Percentiles rank a stretch among this genome's conserved stretches.
Evolutionary conservation across 2,888 invertebrate species (phyloP).

Genomic region (Spodoptera exigua): DNA sequence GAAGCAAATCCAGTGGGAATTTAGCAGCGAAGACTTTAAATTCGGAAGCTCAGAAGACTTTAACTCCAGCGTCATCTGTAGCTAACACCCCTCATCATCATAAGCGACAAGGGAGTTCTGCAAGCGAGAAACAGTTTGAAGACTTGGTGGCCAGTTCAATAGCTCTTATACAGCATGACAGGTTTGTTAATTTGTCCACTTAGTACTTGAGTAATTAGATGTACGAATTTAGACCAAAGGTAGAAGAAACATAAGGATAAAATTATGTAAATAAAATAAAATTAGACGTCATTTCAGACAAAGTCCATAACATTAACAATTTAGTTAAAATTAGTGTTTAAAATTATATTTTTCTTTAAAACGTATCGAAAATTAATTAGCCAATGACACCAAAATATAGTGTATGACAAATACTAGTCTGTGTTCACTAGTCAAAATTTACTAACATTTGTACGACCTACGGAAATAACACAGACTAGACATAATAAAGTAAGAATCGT

Average conservation of each 20-base stretch:
- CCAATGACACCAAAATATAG: too few relatives aligned
- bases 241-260: too few relatives aligned
- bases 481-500: constrained; percentile 6
- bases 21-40: constrained; percentile 71
- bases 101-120: constrained; percentile 84
- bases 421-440: not conserved
- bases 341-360: too few relatives aligned
- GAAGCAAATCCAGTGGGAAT: constrained; percentile 82
- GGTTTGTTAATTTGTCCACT: constrained; percentile 71
- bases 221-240: too few relatives aligned
- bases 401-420: too few relatives aligned
- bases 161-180: constrained; percentile 92
- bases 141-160: constrained; percentile 92
- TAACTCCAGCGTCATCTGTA: constrained; percentile 78
- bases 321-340: too few relatives aligned
- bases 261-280: too few relatives aligned
- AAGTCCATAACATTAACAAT: too few relatives aligned
- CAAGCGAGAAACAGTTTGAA: constrained; percentile 88
- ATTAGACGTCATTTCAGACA: too few relatives aligned
- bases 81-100: constrained; percentile 83
- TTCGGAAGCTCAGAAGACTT: constrained; percentile 74
- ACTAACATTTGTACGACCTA: not conserved
- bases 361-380: too few relatives aligned
- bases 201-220: too few relatives aligned
- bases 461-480: not conserved